These are phyloP conservation scores for Rhinichthys osculus DNA, from an alignment of 2,797 vertebrate species.

Conservation along the genomic window DNA sequence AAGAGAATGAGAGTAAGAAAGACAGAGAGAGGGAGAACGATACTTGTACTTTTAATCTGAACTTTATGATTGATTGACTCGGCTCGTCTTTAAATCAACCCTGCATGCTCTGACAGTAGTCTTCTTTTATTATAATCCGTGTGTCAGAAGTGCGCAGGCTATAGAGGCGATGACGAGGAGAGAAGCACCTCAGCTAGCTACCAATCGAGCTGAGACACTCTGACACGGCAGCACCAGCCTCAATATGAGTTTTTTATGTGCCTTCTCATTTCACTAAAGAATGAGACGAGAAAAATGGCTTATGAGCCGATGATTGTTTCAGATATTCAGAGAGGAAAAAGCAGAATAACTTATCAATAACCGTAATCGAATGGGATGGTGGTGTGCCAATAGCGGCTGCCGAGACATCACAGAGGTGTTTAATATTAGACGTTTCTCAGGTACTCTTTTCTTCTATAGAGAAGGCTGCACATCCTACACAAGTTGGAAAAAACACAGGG, in stretches of 20 bases:
- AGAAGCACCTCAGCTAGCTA: constrained; percentile 61
- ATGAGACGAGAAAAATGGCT: constrained; percentile 63
- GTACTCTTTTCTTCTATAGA: constrained; percentile 32
- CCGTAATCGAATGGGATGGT: constrained; percentile 59
- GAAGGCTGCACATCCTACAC: neutral
- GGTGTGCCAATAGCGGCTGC: constrained; percentile 56
- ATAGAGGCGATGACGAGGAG: constrained; percentile 53
- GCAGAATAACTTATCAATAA: constrained; percentile 66
- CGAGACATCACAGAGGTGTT: constrained; percentile 52
- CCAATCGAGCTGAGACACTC: constrained; percentile 70
- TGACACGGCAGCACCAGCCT: constrained; percentile 61
- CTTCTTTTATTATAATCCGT: constrained; percentile 78
- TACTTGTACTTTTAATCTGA: constrained; percentile 77
- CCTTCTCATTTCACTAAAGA: constrained; percentile 70
- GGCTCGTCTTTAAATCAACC: constrained; percentile 74
- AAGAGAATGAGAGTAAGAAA: constrained; percentile 50
- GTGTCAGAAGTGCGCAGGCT: constrained; percentile 66
- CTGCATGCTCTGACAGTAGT: constrained; percentile 64
- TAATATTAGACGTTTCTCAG: constrained; percentile 59
- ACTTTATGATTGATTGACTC: constrained; percentile 78
- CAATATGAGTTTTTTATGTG: constrained; percentile 72
- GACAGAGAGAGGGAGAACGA: constrained; percentile 52
- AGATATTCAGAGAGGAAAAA: constrained; percentile 67
- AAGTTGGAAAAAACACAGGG: neutral
- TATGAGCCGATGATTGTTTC: constrained; percentile 68